These are phyloP conservation scores for Pocota personata DNA, from an alignment of 2,888 invertebrate genomes.

Conservation along the genomic window DNA sequence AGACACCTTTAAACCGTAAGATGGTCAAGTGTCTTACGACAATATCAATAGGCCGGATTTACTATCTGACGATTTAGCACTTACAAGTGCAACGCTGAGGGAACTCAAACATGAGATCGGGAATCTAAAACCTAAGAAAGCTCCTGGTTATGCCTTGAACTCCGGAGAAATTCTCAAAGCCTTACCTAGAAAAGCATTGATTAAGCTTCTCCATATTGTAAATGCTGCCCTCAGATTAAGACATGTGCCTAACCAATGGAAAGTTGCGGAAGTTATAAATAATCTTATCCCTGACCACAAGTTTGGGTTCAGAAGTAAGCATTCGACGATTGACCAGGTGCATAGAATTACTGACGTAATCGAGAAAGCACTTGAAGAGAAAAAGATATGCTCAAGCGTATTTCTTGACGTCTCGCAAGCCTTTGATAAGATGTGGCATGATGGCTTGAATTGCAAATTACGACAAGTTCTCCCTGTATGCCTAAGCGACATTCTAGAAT, in stretches of 20 bases:
- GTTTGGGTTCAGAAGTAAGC: not conserved
- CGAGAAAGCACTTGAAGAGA: no score
- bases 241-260: no score
- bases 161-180: not conserved
- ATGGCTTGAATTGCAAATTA: no score
- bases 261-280: no score
- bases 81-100: no score
- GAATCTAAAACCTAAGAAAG: not conserved
- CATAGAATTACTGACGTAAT: not conserved
- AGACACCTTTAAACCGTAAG: not conserved
- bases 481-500: no score
- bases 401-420: not conserved
- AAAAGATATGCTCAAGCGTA: no score
- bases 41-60: not conserved
- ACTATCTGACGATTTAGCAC: no score
- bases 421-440: no score
- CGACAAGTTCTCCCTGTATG: no score
- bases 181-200: not conserved
- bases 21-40: not conserved
- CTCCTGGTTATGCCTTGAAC: conserved; percentile 3
- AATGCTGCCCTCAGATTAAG: not conserved
- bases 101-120: not conserved
- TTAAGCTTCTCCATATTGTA: not conserved
- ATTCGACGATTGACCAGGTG: not conserved
- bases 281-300: not conserved